Base-by-base conservation (phyloP, 2,888 invertebrate genomes). In the Brachylomia viminalis region DNA sequence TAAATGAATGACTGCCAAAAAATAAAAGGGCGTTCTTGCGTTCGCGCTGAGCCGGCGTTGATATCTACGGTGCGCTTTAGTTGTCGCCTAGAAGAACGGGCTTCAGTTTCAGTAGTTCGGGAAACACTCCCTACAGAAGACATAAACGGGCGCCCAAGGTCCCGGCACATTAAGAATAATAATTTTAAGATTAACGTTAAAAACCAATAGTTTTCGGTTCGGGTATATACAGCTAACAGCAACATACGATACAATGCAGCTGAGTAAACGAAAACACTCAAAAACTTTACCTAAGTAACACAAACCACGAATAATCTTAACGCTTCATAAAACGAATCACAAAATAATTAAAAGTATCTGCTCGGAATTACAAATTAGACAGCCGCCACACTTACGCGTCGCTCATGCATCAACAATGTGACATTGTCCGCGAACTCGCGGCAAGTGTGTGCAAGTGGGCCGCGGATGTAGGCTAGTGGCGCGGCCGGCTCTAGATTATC, bases 381-480 rank as follows among this genome's bases (percentile, higher is more conserved):
- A 13, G 3, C 59, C 56, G 65, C 20, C 84, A 66, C 73, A 64
- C 84, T 67, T 59, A 54, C 59, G 69, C 27, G 45, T 69, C 61
- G 42, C 52, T 80, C 61, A 68, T 71, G 56, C 74, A 61, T 54
- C 69, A 49, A 72, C 82, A 81, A 73, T 65, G 68, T 59, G 56
- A 80, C 82, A 81, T 77, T 77, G 82, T 81, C 70, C 45, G 38
- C 66, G 49, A 52, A 65, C 71, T 59, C n/a, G 17, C 42, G 58
- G 30, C 76, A 59, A 75, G 73, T 74, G 59, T 68, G 70, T 15
- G 68, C 58, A 84, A 79, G 82, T 83, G 75, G 79, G 79, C 45
- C 84, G 69, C 52, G 33, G 47, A 79, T 77, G 74, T 74, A 27
- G 75, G 84, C 49, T 84, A 85, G 76, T 82, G 71, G 85, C 72